Evolutionary conservation across 2,888 invertebrate genomes (phyloP).

Genomic region (Stegophylla sp.): DNA sequence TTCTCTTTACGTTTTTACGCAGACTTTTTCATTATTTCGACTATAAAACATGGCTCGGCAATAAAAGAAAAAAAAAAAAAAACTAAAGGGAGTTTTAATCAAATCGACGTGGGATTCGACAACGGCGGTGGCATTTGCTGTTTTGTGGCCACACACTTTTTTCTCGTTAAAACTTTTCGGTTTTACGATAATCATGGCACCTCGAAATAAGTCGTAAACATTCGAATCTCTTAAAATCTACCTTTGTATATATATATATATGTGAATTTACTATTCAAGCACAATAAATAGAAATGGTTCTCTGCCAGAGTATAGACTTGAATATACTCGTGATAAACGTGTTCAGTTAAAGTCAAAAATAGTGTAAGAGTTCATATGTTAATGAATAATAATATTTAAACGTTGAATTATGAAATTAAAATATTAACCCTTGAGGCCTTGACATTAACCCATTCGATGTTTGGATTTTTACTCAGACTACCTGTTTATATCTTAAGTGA

Average conservation of each 20-base stretch:
- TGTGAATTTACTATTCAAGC: no score
- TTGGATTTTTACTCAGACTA: no score
- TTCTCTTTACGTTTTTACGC: constrained; percentile 51
- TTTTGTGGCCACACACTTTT: constrained; percentile 54
- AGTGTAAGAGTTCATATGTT: no score
- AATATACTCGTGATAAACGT: no score
- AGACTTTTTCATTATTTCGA: constrained; percentile 58
- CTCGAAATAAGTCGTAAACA: constrained; percentile 53
- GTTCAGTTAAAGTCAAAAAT: no score
- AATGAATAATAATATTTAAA: no score
- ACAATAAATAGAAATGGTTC: background rate
- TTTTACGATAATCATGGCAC: constrained; percentile 55
- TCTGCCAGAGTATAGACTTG: background rate
- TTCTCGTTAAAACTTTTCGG: constrained; percentile 58
- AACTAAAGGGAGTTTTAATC: constrained; percentile 56
- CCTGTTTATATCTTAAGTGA: no score
- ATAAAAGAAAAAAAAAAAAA: constrained; percentile 47
- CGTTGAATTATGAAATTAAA: no score
- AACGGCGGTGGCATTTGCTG: constrained; percentile 40
- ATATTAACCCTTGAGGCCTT: no score
- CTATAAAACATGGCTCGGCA: constrained; percentile 53
- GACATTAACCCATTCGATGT: no score
- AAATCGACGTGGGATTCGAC: constrained; percentile 56
- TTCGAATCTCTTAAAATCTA: constrained; percentile 34
- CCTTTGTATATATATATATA: background rate